Evolutionary conservation across 2,888 invertebrate species (phyloP).

Genomic region (Lithophane ornitopus): DNA sequence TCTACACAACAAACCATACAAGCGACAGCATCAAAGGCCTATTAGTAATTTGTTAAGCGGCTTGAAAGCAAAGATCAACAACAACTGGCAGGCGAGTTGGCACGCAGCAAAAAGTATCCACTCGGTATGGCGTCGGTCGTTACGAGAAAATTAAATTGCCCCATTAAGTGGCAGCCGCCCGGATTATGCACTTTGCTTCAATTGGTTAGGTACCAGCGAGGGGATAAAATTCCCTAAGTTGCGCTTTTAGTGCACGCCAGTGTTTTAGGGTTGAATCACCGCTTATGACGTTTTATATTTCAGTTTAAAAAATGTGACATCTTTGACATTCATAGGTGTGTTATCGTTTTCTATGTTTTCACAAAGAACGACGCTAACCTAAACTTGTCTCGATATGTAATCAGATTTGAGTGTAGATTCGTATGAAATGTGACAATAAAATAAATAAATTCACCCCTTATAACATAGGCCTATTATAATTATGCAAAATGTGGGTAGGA

Average conservation of each 20-base stretch:
- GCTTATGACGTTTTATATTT: conserved; percentile 26
- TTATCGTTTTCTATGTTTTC: too few relatives aligned
- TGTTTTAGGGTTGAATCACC: conserved; percentile 42
- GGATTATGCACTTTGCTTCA: conserved; percentile 74
- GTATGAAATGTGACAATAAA: too few relatives aligned
- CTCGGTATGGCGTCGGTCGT: conserved; percentile 74
- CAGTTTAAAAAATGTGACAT: neutral
- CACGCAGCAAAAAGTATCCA: conserved; percentile 71
- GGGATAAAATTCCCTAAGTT: conserved; percentile 65
- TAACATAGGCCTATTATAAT: too few relatives aligned
- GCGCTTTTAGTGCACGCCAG: conserved; percentile 51
- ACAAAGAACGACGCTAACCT: too few relatives aligned
- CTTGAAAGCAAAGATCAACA: conserved; percentile 55
- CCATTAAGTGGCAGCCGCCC: conserved; percentile 78
- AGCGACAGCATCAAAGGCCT: conserved; percentile 11
- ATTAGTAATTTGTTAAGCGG: conserved; percentile 59
- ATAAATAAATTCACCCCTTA: too few relatives aligned
- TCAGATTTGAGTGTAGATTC: too few relatives aligned
- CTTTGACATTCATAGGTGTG: neutral
- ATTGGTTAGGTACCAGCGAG: conserved; percentile 69
- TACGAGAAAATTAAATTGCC: conserved; percentile 85
- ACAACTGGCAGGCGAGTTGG: conserved; percentile 60
- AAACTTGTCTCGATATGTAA: too few relatives aligned
- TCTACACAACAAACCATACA: neutral
- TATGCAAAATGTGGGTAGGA: too few relatives aligned